Conservation (phyloP, 1,140 invertebrate genomes). For the Orussus abietinus region DNA sequence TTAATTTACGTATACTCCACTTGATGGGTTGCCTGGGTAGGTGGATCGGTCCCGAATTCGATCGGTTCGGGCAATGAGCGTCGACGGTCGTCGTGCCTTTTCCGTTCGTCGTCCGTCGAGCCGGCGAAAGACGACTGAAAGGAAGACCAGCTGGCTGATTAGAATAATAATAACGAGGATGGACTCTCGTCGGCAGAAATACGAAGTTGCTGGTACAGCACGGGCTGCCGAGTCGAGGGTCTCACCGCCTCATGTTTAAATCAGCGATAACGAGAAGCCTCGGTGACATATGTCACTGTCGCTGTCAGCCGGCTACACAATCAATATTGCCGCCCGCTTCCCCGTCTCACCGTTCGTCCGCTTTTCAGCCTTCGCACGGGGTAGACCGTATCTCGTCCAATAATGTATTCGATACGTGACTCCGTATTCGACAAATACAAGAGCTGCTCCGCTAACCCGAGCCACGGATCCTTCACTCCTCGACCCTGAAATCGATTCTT, state of each 20-base stretch:
- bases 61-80: too few relatives aligned
- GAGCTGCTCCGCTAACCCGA: too few relatives aligned
- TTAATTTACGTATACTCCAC: too few relatives aligned
- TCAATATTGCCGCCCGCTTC: slow-evolving; percentile 40
- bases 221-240: slow-evolving; percentile 36
- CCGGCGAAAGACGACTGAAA: too few relatives aligned
- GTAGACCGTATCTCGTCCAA: slow-evolving; percentile 26
- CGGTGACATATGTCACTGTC: slow-evolving; percentile 55
- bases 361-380: slow-evolving; percentile 36
- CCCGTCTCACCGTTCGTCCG: slow-evolving; percentile 14
- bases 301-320: slow-evolving; percentile 52
- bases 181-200: slow-evolving; percentile 15
- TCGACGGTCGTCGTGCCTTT: too few relatives aligned
- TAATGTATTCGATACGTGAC: slow-evolving; percentile 42
- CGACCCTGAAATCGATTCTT: too few relatives aligned
- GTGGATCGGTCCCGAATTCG: too few relatives aligned
- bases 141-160: too few relatives aligned
- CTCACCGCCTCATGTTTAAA: slow-evolving; percentile 54
- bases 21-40: too few relatives aligned
- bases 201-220: slow-evolving; percentile 35
- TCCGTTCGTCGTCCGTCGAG: too few relatives aligned
- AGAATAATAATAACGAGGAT: too few relatives aligned
- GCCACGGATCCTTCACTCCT: too few relatives aligned
- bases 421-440: slow-evolving; percentile 36
- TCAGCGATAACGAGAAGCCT: slow-evolving; percentile 55